Evolutionary conservation across 2,113 vertebrate genomes (phyloP).

Genomic region (Malaclemys terrapin): DNA sequence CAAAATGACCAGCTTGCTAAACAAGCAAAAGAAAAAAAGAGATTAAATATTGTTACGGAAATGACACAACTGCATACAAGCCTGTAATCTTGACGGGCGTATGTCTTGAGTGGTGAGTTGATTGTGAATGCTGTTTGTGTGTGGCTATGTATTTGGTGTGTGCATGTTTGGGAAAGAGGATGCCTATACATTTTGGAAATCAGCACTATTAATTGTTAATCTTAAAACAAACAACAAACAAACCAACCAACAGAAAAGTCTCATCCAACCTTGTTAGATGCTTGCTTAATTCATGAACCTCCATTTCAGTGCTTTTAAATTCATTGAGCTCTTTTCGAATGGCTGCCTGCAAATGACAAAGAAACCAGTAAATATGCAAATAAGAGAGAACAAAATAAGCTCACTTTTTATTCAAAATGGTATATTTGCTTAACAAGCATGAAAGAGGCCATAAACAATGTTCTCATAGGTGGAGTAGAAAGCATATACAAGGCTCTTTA

Average conservation of each 20-base stretch:
- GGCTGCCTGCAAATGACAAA: slow-evolving; percentile 88
- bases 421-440: slow-evolving; percentile 19
- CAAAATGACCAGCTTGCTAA: neutral
- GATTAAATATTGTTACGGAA: neutral
- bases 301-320: slow-evolving; percentile 99
- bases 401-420: neutral
- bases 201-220: neutral
- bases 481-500: neutral
- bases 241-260: neutral
- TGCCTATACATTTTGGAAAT: neutral
- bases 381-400: neutral
- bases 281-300: slow-evolving; percentile 97
- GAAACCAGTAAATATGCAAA: slow-evolving; percentile 33
- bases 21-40: neutral
- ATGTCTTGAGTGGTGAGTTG: neutral
- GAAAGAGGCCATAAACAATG: neutral
- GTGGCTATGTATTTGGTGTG: neutral
- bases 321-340: slow-evolving; percentile 99
- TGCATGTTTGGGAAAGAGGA: neutral
- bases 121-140: neutral
- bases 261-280: slow-evolving; percentile 95
- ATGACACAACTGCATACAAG: accelerated
- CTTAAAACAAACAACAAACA: neutral
- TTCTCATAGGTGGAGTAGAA: neutral
- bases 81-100: accelerated